Evolutionary conservation across 2,888 invertebrate species (phyloP).

Genomic region (Unio pictorum): DNA sequence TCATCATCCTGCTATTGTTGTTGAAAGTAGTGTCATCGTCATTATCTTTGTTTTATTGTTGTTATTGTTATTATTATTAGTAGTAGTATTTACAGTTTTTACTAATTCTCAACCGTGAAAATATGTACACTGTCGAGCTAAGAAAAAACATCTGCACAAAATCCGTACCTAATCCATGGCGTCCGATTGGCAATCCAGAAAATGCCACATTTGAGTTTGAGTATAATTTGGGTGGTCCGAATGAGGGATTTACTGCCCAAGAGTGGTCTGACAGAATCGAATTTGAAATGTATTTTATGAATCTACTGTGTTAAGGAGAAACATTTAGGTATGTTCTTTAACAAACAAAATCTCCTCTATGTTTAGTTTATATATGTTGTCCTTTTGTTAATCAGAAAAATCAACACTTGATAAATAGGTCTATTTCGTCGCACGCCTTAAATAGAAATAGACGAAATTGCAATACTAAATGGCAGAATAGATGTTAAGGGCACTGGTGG

Average conservation of each 20-base stretch:
- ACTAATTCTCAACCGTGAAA: slow-evolving; percentile 34
- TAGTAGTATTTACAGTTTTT: slow-evolving; percentile 24
- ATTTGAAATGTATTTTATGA: slow-evolving; percentile 15
- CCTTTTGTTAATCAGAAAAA: too few species aligned
- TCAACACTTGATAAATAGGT: too few species aligned
- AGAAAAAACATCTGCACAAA: slow-evolving; percentile 32
- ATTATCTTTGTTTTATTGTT: too few species aligned
- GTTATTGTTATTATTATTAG: neutral
- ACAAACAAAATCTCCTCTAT: too few species aligned
- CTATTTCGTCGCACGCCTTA: too few species aligned
- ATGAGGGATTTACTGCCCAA: slow-evolving; percentile 30
- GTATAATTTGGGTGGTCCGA: slow-evolving; percentile 42
- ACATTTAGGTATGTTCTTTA: neutral
- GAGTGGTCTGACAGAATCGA: slow-evolving; percentile 46
- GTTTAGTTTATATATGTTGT: neutral
- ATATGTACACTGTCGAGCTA: slow-evolving; percentile 38
- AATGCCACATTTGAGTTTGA: slow-evolving; percentile 46
- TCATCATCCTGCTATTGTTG: too few species aligned
- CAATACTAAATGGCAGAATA: too few species aligned
- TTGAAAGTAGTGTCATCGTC: too few species aligned
- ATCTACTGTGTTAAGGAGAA: neutral
- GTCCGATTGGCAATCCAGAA: slow-evolving; percentile 34
- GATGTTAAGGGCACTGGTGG: too few species aligned
- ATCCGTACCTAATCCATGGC: slow-evolving; percentile 27
- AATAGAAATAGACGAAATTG: too few species aligned